Conservation (phyloP, 30 jellyfish, hydroid and myxozoan species). For the Haliclystus octoradiatus region DNA sequence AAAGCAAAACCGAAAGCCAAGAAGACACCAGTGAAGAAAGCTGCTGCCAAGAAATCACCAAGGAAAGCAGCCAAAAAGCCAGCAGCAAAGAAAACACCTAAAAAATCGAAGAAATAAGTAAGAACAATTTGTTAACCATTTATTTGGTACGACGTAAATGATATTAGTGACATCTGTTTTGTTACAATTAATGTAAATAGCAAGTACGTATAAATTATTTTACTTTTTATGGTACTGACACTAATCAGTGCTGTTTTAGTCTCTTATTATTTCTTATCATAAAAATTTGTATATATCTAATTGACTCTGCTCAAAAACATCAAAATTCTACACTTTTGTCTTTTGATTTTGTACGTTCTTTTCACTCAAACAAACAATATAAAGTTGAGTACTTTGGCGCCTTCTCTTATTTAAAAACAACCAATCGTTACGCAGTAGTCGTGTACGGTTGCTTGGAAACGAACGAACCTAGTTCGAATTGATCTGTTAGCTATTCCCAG, state of each 20-base stretch:
- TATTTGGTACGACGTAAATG: neutral
- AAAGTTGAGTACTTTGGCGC: no score
- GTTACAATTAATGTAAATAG: neutral
- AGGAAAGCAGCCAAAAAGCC: constrained; percentile 36
- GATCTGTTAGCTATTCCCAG: no score
- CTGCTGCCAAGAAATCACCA: constrained; percentile 43
- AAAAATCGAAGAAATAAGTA: constrained; percentile 41
- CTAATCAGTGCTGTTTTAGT: neutral
- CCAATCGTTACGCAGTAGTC: no score
- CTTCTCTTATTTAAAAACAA: no score
- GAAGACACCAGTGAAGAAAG: constrained; percentile 31
- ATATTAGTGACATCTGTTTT: neutral
- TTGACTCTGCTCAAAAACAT: neutral
- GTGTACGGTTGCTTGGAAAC: no score
- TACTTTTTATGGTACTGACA: neutral
- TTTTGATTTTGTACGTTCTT: neutral
- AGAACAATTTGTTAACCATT: neutral
- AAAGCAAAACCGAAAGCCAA: constrained; percentile 4
- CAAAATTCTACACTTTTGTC: neutral
- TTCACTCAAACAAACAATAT: no score
- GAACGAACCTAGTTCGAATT: no score
- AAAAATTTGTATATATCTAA: neutral
- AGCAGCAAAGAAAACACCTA: constrained; percentile 48
- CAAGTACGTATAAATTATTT: neutral
- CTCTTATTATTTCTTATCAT: neutral